Evolutionary conservation across 1,140 invertebrate species (phyloP).

Genomic region (Olivierus martensii): DNA sequence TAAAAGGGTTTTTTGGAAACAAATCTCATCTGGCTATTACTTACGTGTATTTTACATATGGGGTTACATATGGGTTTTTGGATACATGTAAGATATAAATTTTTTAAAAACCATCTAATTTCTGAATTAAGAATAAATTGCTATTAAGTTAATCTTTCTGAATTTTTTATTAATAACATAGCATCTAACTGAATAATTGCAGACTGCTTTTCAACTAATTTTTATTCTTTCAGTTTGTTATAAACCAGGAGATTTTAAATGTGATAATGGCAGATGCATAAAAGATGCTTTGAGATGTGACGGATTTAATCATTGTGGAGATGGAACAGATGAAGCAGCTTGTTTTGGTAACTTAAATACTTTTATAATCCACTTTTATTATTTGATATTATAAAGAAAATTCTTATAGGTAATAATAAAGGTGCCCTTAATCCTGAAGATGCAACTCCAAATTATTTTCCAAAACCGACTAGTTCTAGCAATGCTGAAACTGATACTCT

Average conservation of each 20-base stretch:
- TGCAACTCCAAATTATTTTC: conserved; percentile 18
- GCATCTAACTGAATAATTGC: too few relatives aligned
- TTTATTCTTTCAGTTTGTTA: conserved; percentile 18
- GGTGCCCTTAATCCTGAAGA: conserved; percentile 4
- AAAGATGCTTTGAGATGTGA: conserved; percentile 63
- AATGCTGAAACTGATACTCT: conserved; percentile 14
- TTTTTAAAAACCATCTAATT: too few relatives aligned
- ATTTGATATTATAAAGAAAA: too few relatives aligned
- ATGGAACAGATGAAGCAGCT: conserved; percentile 57
- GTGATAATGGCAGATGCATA: conserved; percentile 62
- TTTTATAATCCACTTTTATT: too few relatives aligned
- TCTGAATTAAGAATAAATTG: too few relatives aligned
- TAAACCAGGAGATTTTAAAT: conserved; percentile 30
- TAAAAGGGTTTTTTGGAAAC: conserved; percentile 46
- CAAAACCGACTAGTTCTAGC: conserved; percentile 1
- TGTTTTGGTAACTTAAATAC: conserved; percentile 16
- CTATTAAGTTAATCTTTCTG: too few relatives aligned
- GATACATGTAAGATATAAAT: too few relatives aligned
- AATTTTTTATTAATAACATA: too few relatives aligned
- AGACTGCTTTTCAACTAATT: too few relatives aligned
- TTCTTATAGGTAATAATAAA: conserved; percentile 1
- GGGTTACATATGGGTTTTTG: too few relatives aligned
- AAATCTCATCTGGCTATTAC: conserved; percentile 49
- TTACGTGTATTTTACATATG: conserved; percentile 56
- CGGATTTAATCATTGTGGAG: conserved; percentile 76